Evolutionary conservation across 2,113 vertebrate species (phyloP).

Genomic region (Cricetomys ansorgei): DNA sequence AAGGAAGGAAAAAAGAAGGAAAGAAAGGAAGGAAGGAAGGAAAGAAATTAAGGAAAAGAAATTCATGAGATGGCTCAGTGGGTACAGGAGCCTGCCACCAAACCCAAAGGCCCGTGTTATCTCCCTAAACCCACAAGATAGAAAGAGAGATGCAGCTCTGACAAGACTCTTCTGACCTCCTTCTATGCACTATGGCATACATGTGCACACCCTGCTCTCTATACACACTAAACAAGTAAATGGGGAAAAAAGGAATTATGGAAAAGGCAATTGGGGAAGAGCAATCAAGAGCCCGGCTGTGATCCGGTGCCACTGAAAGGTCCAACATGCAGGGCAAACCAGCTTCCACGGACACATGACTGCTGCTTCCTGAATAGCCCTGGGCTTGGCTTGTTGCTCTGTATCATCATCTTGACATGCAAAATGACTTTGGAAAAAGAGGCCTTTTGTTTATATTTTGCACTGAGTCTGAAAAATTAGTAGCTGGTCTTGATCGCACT

Average conservation of each 20-base stretch:
- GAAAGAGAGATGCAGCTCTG: neutral
- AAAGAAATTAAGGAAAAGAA: neutral
- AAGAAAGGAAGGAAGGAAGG: no score
- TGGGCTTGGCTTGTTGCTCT: neutral
- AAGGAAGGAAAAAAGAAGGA: no score
- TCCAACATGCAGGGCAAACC: neutral
- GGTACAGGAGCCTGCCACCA: neutral
- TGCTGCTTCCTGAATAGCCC: accelerated
- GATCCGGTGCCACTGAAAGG: no score
- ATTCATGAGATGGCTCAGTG: neutral
- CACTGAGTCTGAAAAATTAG: neutral
- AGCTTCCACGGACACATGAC: neutral
- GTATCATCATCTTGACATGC: neutral
- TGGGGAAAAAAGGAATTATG: neutral
- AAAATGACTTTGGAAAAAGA: neutral
- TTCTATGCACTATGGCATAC: no score
- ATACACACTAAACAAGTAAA: neutral
- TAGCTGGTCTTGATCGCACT: neutral
- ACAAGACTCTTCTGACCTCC: no score
- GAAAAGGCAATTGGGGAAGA: neutral
- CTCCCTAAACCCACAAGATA: neutral
- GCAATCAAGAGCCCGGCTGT: accelerated
- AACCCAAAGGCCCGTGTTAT: neutral
- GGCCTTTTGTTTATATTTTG: neutral
- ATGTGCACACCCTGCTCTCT: neutral